phyloP scores from a whole-genome alignment of 2,888 invertebrate genomes.

The Sarcophaga carnaria region DNA sequence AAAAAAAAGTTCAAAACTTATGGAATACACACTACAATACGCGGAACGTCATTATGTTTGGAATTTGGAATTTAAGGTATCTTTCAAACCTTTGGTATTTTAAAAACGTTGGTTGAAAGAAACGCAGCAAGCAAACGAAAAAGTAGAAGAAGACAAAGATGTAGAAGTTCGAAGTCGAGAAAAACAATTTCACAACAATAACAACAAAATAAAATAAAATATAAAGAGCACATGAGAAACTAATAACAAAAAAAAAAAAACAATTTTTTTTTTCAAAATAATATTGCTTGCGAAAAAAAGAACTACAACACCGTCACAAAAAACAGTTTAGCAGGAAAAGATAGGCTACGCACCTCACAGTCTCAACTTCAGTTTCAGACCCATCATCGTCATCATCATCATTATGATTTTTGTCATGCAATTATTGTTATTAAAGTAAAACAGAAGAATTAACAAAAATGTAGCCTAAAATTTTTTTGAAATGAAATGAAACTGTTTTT shows the following conservation, averaged over 20 bases:
- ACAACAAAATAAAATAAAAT: conserved; percentile 8
- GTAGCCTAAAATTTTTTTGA: conserved; percentile 19
- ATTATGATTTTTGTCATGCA: conserved; percentile 31
- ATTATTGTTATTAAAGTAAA: conserved; percentile 9
- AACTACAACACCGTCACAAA: background rate
- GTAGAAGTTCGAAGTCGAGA: background rate
- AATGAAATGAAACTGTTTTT: no score
- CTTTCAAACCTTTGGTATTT: conserved; percentile 69
- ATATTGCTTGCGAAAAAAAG: background rate
- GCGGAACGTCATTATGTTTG: conserved; percentile 68
- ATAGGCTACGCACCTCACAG: conserved; percentile 41
- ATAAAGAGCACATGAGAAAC: conserved; percentile 15
- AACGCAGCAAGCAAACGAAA: background rate
- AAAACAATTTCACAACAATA: conserved; percentile 29
- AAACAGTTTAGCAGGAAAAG: background rate
- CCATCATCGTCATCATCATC: conserved; percentile 7
- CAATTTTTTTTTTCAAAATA: background rate
- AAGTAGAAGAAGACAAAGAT: background rate
- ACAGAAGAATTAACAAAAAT: conserved; percentile 27
- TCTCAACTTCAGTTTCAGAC: background rate
- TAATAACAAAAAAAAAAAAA: background rate
- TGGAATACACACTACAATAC: conserved; percentile 51
- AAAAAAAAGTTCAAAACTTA: background rate
- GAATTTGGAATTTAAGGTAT: conserved; percentile 70
- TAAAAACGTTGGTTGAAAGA: conserved; percentile 11